Percentiles rank a stretch among this genome's conserved stretches.
Evolutionary conservation across 2,797 vertebrate genomes (phyloP).

Genomic region (Philypnodon macrostomus): DNA sequence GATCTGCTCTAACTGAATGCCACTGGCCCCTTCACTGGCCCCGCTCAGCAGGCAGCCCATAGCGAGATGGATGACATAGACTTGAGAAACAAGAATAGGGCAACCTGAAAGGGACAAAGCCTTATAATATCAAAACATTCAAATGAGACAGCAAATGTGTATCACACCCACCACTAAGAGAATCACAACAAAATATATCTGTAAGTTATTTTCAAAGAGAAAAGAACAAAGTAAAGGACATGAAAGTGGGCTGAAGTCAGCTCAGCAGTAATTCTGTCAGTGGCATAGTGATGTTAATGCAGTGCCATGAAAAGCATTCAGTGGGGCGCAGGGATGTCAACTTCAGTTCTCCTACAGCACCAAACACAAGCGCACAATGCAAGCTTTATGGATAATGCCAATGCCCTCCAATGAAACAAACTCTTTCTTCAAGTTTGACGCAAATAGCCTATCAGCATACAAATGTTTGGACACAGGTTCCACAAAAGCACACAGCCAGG

Average conservation of each 20-base stretch:
- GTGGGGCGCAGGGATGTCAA: constrained; percentile 63
- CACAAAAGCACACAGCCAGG: neutral
- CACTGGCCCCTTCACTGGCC: constrained; percentile 63
- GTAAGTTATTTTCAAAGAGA: neutral
- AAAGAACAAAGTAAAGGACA: constrained; percentile 28
- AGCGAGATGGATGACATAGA: constrained; percentile 67
- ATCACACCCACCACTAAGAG: constrained; percentile 8
- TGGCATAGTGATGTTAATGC: constrained; percentile 81
- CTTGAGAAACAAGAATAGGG: constrained; percentile 51
- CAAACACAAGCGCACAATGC: constrained; percentile 57
- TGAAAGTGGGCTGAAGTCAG: constrained; percentile 63
- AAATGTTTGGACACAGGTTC: neutral
- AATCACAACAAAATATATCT: neutral
- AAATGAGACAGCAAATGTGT: neutral
- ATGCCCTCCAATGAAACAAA: constrained; percentile 12
- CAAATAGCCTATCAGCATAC: neutral
- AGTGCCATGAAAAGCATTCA: constrained; percentile 70
- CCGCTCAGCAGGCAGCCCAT: constrained; percentile 64
- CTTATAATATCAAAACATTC: constrained; percentile 38
- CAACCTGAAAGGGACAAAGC: constrained; percentile 60
- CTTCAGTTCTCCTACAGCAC: constrained; percentile 59
- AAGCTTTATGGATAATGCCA: constrained; percentile 30
- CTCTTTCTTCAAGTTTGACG: constrained; percentile 3
- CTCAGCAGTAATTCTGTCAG: constrained; percentile 77
- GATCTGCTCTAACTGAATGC: constrained; percentile 48